These are phyloP conservation scores for Eristalis intricaria DNA, from an alignment of 2,888 invertebrate genomes.

Conservation along the genomic window DNA sequence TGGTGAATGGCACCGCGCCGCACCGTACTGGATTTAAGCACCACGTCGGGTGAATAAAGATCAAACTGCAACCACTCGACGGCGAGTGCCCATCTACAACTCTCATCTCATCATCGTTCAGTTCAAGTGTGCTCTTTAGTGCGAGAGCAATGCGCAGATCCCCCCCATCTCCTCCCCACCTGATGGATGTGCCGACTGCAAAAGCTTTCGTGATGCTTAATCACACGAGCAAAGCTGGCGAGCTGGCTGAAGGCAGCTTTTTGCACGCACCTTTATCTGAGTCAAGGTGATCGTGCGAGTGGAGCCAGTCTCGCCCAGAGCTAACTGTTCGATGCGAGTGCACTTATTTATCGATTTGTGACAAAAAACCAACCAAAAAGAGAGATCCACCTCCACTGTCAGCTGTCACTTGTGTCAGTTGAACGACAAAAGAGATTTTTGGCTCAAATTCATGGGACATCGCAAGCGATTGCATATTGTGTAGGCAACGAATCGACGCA, in stretches of 20 bases:
- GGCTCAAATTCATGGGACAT: neutral
- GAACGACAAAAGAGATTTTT: neutral
- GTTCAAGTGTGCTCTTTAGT: neutral
- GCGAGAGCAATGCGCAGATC: neutral
- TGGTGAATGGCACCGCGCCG: neutral
- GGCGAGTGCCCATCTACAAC: neutral
- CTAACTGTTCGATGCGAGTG: neutral
- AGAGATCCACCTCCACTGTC: neutral
- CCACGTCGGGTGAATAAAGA: neutral
- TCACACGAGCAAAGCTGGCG: slow-evolving; percentile 13
- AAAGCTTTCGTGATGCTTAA: slow-evolving; percentile 11
- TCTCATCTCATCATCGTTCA: slow-evolving; percentile 10
- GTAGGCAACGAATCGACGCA: slow-evolving; percentile 6
- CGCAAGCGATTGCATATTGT: slow-evolving; percentile 13
- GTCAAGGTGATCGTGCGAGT: slow-evolving; percentile 66
- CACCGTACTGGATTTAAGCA: neutral
- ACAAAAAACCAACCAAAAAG: neutral
- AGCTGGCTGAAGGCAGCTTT: slow-evolving; percentile 19
- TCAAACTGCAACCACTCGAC: neutral
- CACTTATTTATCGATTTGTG: neutral
- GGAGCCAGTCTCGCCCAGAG: neutral
- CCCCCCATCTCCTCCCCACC: no score
- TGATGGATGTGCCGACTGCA: no score
- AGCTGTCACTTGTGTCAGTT: neutral
- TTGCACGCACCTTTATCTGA: slow-evolving; percentile 62